Conservation (phyloP, 2,888 invertebrate species). For the Brachypalpus laphriformis region DNA sequence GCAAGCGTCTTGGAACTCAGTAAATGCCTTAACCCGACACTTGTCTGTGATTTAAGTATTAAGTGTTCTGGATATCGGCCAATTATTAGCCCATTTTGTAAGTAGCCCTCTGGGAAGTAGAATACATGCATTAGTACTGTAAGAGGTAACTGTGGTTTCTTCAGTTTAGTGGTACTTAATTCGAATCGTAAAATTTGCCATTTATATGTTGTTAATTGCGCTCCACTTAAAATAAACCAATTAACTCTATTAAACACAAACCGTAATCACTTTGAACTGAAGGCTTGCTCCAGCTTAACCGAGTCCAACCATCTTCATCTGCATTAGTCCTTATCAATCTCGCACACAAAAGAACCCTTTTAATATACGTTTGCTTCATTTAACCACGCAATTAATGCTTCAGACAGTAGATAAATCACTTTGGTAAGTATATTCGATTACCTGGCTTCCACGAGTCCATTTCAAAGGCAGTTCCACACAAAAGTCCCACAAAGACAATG, state of each 20-base stretch:
- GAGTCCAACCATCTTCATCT: not conserved
- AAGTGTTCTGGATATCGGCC: too few species aligned
- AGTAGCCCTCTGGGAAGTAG: too few species aligned
- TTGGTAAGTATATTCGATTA: slow-evolving; percentile 42
- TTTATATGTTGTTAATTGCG: not conserved
- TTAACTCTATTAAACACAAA: not conserved
- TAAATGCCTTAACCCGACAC: too few species aligned
- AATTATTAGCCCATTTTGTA: too few species aligned
- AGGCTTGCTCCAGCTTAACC: not conserved
- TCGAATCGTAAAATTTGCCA: not conserved
- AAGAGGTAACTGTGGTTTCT: too few species aligned
- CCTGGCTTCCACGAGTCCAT: not conserved
- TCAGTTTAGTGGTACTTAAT: too few species aligned
- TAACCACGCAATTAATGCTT: slow-evolving; percentile 40
- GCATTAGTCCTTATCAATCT: slow-evolving; percentile 30
- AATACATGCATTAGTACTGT: too few species aligned
- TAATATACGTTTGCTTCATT: not conserved
- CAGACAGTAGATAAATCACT: slow-evolving; percentile 64
- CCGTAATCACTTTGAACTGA: not conserved
- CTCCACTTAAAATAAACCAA: not conserved
- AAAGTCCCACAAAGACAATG: slow-evolving; percentile 28
- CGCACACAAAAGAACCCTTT: slow-evolving; percentile 1
- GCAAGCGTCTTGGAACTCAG: too few species aligned
- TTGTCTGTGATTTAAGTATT: too few species aligned
- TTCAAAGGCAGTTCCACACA: not conserved